Conservation (phyloP, 2,797 vertebrate genomes). For the Natrix natrix region DNA sequence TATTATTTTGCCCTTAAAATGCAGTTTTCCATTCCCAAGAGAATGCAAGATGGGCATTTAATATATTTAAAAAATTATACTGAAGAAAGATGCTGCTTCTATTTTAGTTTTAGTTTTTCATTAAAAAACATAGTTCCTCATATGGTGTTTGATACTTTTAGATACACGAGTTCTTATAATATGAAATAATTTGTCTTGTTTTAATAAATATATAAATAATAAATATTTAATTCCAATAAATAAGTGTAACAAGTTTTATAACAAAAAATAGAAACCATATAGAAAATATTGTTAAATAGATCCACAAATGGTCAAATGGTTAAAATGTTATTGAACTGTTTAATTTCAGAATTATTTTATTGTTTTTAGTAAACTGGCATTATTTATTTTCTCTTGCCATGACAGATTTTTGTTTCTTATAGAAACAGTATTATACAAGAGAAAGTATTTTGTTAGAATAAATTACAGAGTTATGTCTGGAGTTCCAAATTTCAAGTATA, state of each 20-base stretch:
- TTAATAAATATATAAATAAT: not conserved
- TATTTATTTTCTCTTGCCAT: not conserved
- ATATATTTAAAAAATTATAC: not conserved
- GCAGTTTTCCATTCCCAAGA: not conserved
- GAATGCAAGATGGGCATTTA: not conserved
- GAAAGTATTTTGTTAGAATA: not conserved
- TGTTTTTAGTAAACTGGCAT: not conserved
- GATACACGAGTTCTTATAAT: not conserved
- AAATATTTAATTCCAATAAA: not conserved
- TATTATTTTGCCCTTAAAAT: not conserved
- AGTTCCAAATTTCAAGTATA: not conserved
- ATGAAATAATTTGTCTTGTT: not conserved
- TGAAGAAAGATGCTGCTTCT: accelerated
- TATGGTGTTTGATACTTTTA: not conserved
- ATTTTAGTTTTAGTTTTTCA: not conserved
- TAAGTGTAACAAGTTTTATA: not conserved
- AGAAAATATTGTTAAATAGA: conserved; percentile 1
- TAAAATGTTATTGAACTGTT: not conserved
- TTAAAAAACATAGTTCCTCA: not conserved
- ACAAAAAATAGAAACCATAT: not conserved
- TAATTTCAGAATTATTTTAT: not conserved
- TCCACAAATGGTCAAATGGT: not conserved
- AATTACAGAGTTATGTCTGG: not conserved
- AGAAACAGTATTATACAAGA: not conserved
- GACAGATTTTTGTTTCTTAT: not conserved